These are phyloP conservation scores for Neosilurus hyrtlii DNA, from an alignment of 2,797 vertebrate species.

Conservation along the genomic window DNA sequence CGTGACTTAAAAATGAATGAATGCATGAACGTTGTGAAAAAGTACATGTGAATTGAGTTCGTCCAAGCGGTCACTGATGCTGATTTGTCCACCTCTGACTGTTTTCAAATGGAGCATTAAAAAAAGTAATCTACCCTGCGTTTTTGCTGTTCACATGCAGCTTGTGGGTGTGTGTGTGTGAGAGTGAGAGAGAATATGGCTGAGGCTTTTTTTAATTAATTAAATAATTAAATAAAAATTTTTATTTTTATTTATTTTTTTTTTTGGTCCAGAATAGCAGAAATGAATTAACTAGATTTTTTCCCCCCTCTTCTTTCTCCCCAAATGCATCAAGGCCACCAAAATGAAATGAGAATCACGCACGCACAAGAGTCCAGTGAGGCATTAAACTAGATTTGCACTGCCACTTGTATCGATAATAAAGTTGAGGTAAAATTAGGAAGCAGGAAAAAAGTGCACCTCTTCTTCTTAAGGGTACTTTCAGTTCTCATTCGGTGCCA, in stretches of 20 bases:
- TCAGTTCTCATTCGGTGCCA: background rate
- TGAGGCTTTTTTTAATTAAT: too few species aligned
- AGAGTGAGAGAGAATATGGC: background rate
- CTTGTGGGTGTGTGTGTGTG: background rate
- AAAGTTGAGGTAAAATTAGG: background rate
- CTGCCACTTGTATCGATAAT: constrained; percentile 20
- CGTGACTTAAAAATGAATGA: too few species aligned
- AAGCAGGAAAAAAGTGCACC: background rate
- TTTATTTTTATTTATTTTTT: too few species aligned
- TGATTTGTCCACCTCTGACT: constrained; percentile 9
- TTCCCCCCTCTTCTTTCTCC: background rate
- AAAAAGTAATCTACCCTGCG: background rate
- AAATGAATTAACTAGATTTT: background rate
- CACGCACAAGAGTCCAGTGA: background rate
- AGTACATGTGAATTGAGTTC: background rate
- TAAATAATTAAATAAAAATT: too few species aligned
- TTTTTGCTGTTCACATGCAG: background rate
- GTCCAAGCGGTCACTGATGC: background rate
- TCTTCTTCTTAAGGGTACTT: background rate
- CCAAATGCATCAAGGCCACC: background rate
- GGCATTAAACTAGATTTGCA: constrained; percentile 30
- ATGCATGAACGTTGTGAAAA: too few species aligned
- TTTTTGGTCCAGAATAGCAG: background rate
- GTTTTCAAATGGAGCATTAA: background rate
- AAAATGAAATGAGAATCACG: too few species aligned